Conservation (phyloP, 2,113 vertebrate genomes). For the Peucedramus taeniatus region DNA sequence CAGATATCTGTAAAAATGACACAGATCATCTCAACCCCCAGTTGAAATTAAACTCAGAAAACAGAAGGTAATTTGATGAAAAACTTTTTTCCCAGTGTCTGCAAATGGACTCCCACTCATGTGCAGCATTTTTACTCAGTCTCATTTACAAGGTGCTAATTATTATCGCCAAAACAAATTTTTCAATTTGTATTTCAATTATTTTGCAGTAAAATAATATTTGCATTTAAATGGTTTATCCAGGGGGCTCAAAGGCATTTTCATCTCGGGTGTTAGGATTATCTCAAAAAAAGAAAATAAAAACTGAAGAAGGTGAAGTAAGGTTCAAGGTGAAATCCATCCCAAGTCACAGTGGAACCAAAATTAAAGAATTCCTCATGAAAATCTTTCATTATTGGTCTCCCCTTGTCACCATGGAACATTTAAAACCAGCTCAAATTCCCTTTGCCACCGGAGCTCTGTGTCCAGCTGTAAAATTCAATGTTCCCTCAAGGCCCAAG, state of each 20-base stretch:
- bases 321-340: conserved; percentile 28
- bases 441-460: background rate
- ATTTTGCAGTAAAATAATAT: conserved; percentile 8
- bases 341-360: background rate
- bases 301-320: background rate
- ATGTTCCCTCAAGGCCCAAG: background rate
- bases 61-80: background rate
- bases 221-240: conserved; percentile 32
- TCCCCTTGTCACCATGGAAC: background rate
- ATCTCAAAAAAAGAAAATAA: background rate
- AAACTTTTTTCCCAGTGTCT: background rate
- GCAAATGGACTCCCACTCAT: background rate
- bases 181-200: conserved; percentile 12
- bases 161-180: background rate
- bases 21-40: background rate
- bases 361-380: conserved; percentile 5
- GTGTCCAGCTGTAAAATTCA: background rate
- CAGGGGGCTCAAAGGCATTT: background rate
- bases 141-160: conserved; percentile 19
- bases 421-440: background rate
- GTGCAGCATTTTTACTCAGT: background rate
- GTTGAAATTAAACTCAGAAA: background rate
- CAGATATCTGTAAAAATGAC: background rate
- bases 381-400: conserved; percentile 2
- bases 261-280: background rate